Evolutionary conservation across 2,113 vertebrate species (phyloP), one percentile per base, ranked within the genome.

Genomic region (Pomatostomus ruficeps): DNA sequence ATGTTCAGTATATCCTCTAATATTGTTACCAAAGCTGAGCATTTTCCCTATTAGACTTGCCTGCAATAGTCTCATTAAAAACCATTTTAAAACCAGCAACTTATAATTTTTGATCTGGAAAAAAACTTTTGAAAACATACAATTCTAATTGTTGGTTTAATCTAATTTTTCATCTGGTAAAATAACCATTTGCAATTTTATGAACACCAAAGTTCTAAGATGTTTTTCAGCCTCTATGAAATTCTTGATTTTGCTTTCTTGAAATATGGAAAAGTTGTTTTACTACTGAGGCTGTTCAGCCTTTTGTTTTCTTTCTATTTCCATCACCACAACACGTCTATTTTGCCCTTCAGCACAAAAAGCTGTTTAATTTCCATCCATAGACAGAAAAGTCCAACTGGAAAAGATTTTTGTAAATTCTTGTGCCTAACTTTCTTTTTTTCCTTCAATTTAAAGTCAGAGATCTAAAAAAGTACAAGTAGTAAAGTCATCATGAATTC

Each of bases 231-330:
- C 45, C 66, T 89, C 85, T 57, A n/a, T 85, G 8, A 66, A 72
- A 93, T 51, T 85, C 48, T 76, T 95, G 61, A 72, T 67, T 95
- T 93, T 74, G 22, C 45, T 93, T 88, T 24, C 62, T 62, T 78
- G 54, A 92, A 91, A 77, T 51, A 92, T 22, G 91, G 33, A 57
- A 91, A 88, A 95, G 35, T 91, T 88, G 21, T 62, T 90, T 91
- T 95, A 79, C 23, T 91, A 62, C 71, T 33, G 68, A 79, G 58
- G 7, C 35, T 92, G 42, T 87, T 93, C 40, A 89, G 40, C 33
- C 35, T 96, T 74, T 93, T 88, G 46, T 90, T 96, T 96, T 85
- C 49, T 95, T 92, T 96, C 73, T 91, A n/a, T 89, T 94, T 96
- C 71, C 36, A 18, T 95, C 80, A 95, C 52, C 16, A 20, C 76